These are phyloP conservation scores for Batillaria attramentaria DNA, from an alignment of 1,140 invertebrate species.

Conservation along the genomic window DNA sequence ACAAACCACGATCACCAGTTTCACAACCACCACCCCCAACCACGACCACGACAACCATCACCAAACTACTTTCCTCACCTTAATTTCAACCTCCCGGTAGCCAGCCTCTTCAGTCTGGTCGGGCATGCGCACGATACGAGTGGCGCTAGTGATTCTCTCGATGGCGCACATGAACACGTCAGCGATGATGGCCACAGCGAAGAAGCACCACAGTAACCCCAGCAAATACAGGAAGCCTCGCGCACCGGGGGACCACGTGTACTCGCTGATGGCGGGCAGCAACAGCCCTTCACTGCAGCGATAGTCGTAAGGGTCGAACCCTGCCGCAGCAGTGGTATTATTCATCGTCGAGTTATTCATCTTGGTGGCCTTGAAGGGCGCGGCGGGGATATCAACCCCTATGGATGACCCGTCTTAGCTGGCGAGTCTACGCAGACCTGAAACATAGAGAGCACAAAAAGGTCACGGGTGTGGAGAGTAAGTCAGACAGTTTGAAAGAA, in stretches of 20 bases:
- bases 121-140: slow-evolving; percentile 73
- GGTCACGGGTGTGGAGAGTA: background rate
- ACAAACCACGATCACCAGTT: background rate
- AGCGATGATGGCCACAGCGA: slow-evolving; percentile 77
- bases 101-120: slow-evolving; percentile 53
- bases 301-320: slow-evolving; percentile 29
- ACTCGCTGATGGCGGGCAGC: slow-evolving; percentile 75
- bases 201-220: slow-evolving; percentile 75
- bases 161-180: slow-evolving; percentile 80
- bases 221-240: slow-evolving; percentile 75
- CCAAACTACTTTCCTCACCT: slow-evolving; percentile 30
- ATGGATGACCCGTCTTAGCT: background rate
- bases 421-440: background rate
- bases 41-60: too few species aligned
- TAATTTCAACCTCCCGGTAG: slow-evolving; percentile 63
- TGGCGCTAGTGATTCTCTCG: slow-evolving; percentile 80
- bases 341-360: background rate
- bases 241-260: slow-evolving; percentile 73
- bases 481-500: slow-evolving; percentile 15
- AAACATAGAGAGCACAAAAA: background rate
- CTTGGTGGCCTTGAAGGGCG: background rate
- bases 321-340: too few species aligned
- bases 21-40: background rate
- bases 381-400: background rate
- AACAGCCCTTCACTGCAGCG: slow-evolving; percentile 65